phyloP scores from a whole-genome alignment of 2,797 vertebrate genomes.

The Denticeps clupeoides region DNA sequence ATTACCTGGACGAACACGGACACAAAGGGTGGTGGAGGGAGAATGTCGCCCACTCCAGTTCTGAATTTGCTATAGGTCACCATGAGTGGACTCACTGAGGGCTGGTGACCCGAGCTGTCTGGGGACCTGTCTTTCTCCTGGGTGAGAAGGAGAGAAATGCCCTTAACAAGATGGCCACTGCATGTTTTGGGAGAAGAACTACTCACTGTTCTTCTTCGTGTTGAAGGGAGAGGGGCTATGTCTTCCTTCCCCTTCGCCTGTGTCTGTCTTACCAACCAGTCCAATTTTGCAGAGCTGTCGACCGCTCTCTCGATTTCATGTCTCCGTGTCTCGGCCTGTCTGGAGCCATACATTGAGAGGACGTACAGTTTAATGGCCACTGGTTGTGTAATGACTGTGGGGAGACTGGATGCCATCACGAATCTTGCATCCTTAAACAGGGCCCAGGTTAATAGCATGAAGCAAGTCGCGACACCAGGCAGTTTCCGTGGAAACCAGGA shows the following conservation, averaged over 20 bases:
- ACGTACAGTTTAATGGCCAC: slow-evolving; percentile 37
- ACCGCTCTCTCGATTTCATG: not conserved
- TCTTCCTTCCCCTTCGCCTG: not conserved
- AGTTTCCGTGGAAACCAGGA: slow-evolving; percentile 63
- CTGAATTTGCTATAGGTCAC: slow-evolving; percentile 55
- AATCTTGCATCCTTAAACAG: too few relatives aligned
- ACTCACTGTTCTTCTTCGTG: not conserved
- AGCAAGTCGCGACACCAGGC: slow-evolving; percentile 51
- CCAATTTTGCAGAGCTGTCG: too few relatives aligned
- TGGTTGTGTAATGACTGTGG: not conserved
- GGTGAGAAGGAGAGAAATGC: slow-evolving; percentile 12
- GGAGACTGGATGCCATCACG: too few relatives aligned
- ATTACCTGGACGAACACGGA: too few relatives aligned
- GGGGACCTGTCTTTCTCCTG: slow-evolving; percentile 34
- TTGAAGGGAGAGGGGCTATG: not conserved
- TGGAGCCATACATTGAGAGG: slow-evolving; percentile 15
- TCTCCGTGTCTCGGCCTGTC: not conserved
- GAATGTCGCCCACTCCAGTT: slow-evolving; percentile 29
- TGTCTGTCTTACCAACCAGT: too few relatives aligned
- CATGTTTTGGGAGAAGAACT: not conserved
- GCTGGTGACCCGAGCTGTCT: slow-evolving; percentile 42
- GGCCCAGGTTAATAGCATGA: too few relatives aligned
- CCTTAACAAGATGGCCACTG: slow-evolving; percentile 13
- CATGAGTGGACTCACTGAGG: slow-evolving; percentile 36
- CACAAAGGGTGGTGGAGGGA: too few relatives aligned